These are phyloP conservation scores for Nannoperca australis DNA, from an alignment of 2,797 vertebrate genomes.

Conservation along the genomic window DNA sequence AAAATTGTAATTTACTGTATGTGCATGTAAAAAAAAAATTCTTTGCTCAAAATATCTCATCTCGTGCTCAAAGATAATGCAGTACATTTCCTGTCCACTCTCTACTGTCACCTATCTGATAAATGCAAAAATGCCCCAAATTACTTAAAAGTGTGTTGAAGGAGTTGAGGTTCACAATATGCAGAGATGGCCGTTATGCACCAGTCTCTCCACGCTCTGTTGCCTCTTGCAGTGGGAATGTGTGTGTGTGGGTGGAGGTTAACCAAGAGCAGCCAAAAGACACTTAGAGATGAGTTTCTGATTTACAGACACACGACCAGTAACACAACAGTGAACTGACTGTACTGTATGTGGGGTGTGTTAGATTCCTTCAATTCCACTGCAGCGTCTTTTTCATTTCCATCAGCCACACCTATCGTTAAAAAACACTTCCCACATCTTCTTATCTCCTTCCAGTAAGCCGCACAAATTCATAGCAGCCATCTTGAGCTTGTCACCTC, in stretches of 20 bases:
- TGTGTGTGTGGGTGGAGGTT: background rate
- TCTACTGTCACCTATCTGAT: background rate
- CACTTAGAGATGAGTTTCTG: background rate
- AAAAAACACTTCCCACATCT: background rate
- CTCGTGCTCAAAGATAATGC: background rate
- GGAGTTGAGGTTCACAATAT: background rate
- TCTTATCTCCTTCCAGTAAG: constrained; percentile 7
- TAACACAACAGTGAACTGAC: constrained; percentile 1
- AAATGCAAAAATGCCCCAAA: background rate
- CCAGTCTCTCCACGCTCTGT: background rate
- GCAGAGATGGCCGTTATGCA: background rate
- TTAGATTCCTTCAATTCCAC: constrained; percentile 36
- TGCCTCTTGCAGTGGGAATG: background rate
- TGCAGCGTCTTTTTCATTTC: constrained; percentile 21
- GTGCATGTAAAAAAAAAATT: background rate
- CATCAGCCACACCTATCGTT: constrained; percentile 8
- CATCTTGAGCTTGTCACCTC: constrained; percentile 28
- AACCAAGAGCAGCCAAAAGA: background rate
- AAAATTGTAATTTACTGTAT: background rate
- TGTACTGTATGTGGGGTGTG: constrained; percentile 18
- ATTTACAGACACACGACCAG: constrained; percentile 12
- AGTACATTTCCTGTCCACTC: background rate
- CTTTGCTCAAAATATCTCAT: background rate
- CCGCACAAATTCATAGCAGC: constrained; percentile 21
- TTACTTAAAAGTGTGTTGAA: background rate